phyloP scores from a whole-genome alignment of 2,888 invertebrate species.

The Cancer borealis region DNA sequence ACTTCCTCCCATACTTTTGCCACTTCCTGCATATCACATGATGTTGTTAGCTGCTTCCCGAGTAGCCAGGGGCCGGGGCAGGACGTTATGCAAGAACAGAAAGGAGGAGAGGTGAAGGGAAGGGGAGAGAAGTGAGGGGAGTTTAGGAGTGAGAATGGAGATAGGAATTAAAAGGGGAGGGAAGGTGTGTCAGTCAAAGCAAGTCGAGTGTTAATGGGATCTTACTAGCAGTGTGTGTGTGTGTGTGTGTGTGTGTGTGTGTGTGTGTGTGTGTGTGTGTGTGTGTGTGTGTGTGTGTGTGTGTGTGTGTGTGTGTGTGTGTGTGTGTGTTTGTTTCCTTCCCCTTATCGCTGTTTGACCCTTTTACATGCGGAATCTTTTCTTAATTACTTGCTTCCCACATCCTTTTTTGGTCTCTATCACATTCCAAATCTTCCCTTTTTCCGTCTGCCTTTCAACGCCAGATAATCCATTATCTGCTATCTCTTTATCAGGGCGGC shows the following conservation, averaged over 20 bases:
- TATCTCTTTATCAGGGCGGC: constrained; percentile 21
- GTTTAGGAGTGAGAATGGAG: no score
- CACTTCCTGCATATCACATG: background rate
- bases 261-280: background rate
- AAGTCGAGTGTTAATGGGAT: no score
- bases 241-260: constrained; percentile 17
- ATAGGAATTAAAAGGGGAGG: no score
- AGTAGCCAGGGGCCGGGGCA: background rate
- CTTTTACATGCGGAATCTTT: background rate
- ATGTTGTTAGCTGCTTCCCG: background rate
- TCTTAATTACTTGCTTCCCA: background rate
- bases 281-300: no score
- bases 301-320: background rate
- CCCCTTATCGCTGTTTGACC: background rate
- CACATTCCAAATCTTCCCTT: constrained; percentile 5
- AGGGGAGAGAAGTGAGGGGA: no score
- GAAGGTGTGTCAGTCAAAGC: no score
- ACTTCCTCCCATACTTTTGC: background rate
- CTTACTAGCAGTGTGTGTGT: background rate
- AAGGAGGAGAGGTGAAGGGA: background rate
- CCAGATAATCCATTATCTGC: background rate
- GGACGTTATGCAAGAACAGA: background rate
- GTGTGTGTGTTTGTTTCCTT: background rate
- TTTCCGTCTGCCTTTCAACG: background rate
- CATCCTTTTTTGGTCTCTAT: background rate